Evolutionary conservation across 2,113 vertebrate genomes (phyloP).

Genomic region (Hydrolagus affinis): DNA sequence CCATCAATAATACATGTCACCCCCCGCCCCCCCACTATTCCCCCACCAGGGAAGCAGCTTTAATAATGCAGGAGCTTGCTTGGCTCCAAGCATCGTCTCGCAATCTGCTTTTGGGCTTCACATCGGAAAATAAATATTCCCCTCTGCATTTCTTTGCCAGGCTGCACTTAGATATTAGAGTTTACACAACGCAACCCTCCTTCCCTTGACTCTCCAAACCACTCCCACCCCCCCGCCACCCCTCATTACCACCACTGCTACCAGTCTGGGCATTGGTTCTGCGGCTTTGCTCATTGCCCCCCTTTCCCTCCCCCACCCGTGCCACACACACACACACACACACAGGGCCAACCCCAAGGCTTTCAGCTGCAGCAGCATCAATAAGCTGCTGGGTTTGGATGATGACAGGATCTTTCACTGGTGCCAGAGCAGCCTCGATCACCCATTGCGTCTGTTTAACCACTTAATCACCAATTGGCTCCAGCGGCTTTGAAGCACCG

Average conservation of each 20-base stretch:
- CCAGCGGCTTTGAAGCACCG: neutral
- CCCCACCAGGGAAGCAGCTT: neutral
- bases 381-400: neutral
- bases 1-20: conserved; percentile 12
- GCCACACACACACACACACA: too few relatives aligned
- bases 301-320: too few relatives aligned
- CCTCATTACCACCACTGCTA: neutral
- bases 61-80: conserved; percentile 14
- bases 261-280: neutral
- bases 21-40: neutral
- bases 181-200: neutral
- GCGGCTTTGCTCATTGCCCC: neutral
- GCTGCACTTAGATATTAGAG: neutral
- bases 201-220: neutral
- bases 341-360: neutral
- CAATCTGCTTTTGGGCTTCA: neutral
- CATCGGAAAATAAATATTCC: conserved; percentile 11
- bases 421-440: neutral
- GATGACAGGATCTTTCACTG: neutral
- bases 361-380: neutral
- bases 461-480: neutral
- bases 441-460: neutral
- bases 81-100: neutral
- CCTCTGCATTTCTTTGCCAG: neutral
- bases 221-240: too few relatives aligned